Base-by-base conservation (phyloP, 35 echinoderm and acorn worm species). In the Ophiothrix spiculata region DNA sequence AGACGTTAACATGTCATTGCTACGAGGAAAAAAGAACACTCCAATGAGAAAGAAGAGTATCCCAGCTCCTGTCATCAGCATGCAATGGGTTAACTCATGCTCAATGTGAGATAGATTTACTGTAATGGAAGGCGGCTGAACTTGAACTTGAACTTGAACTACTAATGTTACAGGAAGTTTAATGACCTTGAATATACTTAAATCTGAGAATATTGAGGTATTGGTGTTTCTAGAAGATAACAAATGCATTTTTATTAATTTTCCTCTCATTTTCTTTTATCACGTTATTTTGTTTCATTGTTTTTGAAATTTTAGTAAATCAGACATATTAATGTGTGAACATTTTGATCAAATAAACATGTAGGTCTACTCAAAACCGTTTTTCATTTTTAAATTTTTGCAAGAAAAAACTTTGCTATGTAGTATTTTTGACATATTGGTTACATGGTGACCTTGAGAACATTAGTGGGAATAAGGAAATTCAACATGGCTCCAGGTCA, bases 131-230 rank as follows among this genome's bases (percentile, higher is more conserved):
- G 60, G 60, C 17, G 60, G 23, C 60, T 69, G 60, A 69, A 69
- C 60, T 69, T 69, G 60, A 69, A 69, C 60, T 69, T 69, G 60
- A 69, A 69, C 60, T 69, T 69, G 60, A 69, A 69, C 60, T 69
- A 69, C 60, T 69, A 69, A n/a, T 54, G 45, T 54, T 8, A 21
- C 45, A 21, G 21, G 45, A 54, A 69, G 60, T 69, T 69, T 69
- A 28, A 69, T 25, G 60, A 69, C 60, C 60, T 69, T 69, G 60
- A 69, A 6, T n/a, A 25, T 10, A 69, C 6, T 69, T 19, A 25
- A 25, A 69, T 25, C 17, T 69, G 25, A 28, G 23, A 69, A 69
- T 69, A 28, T 69, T 25, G 17, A 28, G 8, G 16, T n/a, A 25
- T 4, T 25, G 60, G 60, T 69, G 60, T 69, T 69, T 69, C 60